Evolutionary conservation across 2,888 invertebrate genomes (phyloP), one percentile per base, ranked within the genome.

Genomic region (Caenorhabditis auriculariae): DNA sequence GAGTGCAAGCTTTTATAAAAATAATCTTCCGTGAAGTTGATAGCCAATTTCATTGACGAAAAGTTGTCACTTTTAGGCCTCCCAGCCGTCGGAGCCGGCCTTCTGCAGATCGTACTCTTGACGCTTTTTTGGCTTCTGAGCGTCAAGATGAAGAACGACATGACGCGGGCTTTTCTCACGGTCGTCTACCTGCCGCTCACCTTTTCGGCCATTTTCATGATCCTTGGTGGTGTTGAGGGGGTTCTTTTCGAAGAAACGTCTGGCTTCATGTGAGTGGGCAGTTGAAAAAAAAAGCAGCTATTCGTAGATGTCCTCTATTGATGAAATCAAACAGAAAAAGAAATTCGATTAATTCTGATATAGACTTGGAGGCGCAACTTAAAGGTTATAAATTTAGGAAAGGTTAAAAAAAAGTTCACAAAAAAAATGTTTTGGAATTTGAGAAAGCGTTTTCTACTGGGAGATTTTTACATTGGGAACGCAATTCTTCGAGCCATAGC

Each of bases 141-240:
- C 19, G 38, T 62, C 51, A 62, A 62, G 52, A 58, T 62, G 48
- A 57, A 57, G 28, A 38, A 50, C 17, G 62, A 62, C 19, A 39
- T 62, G 19, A 54, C 58, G n/a, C 57, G 58, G 29, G 27, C 23
- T 2, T 58, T 62, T 23, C 41, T 62, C 23, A 24, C 52, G 0
- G 27, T 46, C 17, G 52, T 62, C 46, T 62, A 58, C 43, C 27
- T 58, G 27, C 62, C 62, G 9, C 48, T 62, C 5, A 58, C 51
- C 24, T 32, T 62, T 19, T 62, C 62, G 2, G 41, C 62, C 1
- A n/a, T 62, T 9, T 62, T 58, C 48, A 62, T 58, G 27, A 2
- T 62, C 9, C 53, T 54, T 23, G 41, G 56, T 15, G 62, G 42
- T 1, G 35, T 54, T 23, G 54, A 58, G 38, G 44, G 58, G 23